These are phyloP conservation scores for Gastracanthus pulcherrimus DNA, from an alignment of 2,888 invertebrate genomes.

Conservation along the genomic window DNA sequence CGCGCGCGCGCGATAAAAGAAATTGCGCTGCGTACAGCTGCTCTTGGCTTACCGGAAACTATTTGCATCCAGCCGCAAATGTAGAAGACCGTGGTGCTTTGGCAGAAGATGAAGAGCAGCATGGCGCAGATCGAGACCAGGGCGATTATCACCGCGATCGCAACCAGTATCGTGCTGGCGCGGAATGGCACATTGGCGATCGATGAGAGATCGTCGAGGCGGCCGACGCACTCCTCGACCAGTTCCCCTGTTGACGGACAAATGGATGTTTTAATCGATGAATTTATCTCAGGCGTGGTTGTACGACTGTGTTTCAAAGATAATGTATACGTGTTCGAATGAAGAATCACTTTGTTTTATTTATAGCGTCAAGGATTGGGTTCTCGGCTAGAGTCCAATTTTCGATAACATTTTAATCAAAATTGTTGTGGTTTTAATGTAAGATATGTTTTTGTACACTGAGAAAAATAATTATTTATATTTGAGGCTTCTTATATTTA, in stretches of 20 bases:
- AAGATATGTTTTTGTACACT: too few relatives aligned
- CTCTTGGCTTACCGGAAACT: conserved; percentile 95
- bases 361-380: too few relatives aligned
- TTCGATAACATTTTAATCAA: too few relatives aligned
- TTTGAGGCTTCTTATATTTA: too few relatives aligned
- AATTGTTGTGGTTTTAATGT: too few relatives aligned
- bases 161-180: conserved; percentile 93
- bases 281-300: neutral
- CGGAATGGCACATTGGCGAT: conserved; percentile 92
- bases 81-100: conserved; percentile 93
- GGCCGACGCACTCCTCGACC: conserved; percentile 90
- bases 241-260: conserved; percentile 81
- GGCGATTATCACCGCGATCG: conserved; percentile 90
- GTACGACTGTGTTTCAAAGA: neutral
- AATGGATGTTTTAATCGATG: neutral
- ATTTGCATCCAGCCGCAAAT: conserved; percentile 97
- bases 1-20: neutral
- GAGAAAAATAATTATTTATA: too few relatives aligned
- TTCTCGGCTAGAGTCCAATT: too few relatives aligned
- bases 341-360: too few relatives aligned
- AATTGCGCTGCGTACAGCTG: neutral
- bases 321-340: too few relatives aligned
- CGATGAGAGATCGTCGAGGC: conserved; percentile 89
- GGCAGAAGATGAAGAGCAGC: conserved; percentile 95
- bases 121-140: conserved; percentile 92